Conservation (phyloP, 2,888 invertebrate genomes). For the Trilocha varians region DNA sequence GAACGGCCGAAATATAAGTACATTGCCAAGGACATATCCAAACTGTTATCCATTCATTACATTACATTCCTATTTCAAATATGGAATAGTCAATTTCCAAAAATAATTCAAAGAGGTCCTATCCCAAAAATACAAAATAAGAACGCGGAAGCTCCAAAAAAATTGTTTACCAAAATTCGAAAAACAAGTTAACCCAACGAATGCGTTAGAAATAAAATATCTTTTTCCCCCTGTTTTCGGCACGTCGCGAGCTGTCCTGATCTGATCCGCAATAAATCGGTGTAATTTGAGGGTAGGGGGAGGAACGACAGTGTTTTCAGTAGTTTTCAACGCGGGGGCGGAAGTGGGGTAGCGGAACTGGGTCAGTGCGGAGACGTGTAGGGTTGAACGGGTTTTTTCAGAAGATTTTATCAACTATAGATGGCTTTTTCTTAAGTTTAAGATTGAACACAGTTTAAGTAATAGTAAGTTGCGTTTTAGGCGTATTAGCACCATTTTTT, state of each 20-base stretch:
- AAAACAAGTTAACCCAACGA: neutral
- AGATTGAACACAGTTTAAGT: no score
- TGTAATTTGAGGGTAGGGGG: neutral
- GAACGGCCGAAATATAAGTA: no score
- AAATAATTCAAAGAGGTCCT: no score
- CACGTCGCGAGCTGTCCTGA: neutral
- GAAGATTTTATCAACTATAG: neutral
- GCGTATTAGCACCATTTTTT: no score
- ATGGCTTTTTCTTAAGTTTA: no score
- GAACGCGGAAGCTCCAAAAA: no score
- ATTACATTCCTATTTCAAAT: no score
- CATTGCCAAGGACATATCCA: no score
- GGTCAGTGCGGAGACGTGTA: conserved; percentile 2
- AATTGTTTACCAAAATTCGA: neutral
- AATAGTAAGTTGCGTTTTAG: no score
- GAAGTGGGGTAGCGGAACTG: conserved; percentile 11
- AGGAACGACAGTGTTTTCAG: conserved; percentile 13
- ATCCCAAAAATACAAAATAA: no score
- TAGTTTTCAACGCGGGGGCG: conserved; percentile 27
- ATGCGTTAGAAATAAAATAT: neutral
- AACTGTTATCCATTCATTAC: no score
- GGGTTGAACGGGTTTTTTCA: neutral
- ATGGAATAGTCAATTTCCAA: no score
- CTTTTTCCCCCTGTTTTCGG: neutral
- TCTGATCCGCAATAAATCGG: neutral